Evolutionary conservation across 2,888 invertebrate genomes (phyloP), one percentile per base, ranked within the genome.

Genomic region (Pomacea canaliculata): DNA sequence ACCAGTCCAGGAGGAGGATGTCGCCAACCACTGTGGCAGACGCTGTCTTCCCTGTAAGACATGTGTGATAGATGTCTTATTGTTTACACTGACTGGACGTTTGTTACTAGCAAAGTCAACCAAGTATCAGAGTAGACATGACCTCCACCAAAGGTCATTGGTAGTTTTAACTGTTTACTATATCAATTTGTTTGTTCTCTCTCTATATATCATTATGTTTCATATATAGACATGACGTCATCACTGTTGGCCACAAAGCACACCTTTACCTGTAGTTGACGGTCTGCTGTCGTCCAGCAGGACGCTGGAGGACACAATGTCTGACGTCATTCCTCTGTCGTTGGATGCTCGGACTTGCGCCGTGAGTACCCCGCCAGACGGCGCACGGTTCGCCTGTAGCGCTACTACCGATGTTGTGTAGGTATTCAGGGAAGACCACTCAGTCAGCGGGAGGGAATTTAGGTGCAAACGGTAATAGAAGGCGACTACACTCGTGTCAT

Each of bases 361-460:
- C 3, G 73, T 73, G 16, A 73, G n/a, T n/a, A 23, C 27, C 18
- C 65, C 51, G 7, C 23, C 49, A 5, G 23, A 19, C 46, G 23
- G 10, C 27, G n/a, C 19, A 51, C 51, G 1, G 19, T 49, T 37
- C 19, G 9, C 13, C 16, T 4, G 9, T 37, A 1, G 8, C 56
- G 27, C 19, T 12, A 73, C 16, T 9, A 66, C 73, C 16, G 73
- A 48, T 23, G 73, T 66, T 56, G 65, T 73, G 66, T 56, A 66
- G 10, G 27, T 23, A 7, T 73, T 63, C 37, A 66, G 18, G 73
- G 59, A 19, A 73, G 73, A 73, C 73, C 73, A 73, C 13, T 46
- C 48, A 27, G 16, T 16, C 23, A 60, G 68, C 56, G 60, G 46
- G 18, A 1, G 46, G 5, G 68, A 68, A 10, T 73, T 13, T 0